Conservation (phyloP, 2,113 vertebrate species). For the Salvelinus alpinus region DNA sequence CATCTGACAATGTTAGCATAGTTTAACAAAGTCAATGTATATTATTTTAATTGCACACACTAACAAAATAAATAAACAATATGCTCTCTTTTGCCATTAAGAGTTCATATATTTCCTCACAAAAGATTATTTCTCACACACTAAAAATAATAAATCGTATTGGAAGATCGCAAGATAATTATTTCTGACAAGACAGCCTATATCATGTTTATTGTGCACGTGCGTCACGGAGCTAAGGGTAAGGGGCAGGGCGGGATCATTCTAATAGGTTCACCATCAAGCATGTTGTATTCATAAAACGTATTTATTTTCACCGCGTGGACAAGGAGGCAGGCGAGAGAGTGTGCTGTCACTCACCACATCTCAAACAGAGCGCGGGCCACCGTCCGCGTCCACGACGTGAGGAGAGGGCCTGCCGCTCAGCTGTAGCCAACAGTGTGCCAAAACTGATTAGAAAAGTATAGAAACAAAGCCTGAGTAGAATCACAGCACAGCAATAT, state of each 20-base stretch:
- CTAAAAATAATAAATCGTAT: neutral
- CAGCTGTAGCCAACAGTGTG: constrained; percentile 25
- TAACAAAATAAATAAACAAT: no score
- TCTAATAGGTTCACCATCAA: constrained; percentile 29
- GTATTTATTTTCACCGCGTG: constrained; percentile 47
- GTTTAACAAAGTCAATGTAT: no score
- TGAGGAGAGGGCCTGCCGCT: constrained; percentile 29
- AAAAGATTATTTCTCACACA: neutral
- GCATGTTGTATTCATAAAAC: constrained; percentile 37
- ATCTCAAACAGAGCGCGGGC: neutral
- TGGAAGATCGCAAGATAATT: neutral
- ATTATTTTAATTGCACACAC: no score
- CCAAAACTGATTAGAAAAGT: neutral
- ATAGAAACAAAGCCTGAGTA: neutral
- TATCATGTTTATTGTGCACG: neutral
- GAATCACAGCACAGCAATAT: constrained; percentile 35
- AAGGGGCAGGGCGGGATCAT: constrained; percentile 8
- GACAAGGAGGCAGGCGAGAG: constrained; percentile 32
- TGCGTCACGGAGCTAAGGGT: no score
- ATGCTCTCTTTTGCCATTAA: no score
- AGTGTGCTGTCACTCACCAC: constrained; percentile 36
- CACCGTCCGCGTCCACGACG: constrained; percentile 3
- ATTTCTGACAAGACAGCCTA: neutral
- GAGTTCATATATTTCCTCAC: no score
- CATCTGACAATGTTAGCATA: no score